These are phyloP conservation scores for Sterrhoptilus dennistouni DNA, from an alignment of 2,113 vertebrate genomes.

Conservation along the genomic window DNA sequence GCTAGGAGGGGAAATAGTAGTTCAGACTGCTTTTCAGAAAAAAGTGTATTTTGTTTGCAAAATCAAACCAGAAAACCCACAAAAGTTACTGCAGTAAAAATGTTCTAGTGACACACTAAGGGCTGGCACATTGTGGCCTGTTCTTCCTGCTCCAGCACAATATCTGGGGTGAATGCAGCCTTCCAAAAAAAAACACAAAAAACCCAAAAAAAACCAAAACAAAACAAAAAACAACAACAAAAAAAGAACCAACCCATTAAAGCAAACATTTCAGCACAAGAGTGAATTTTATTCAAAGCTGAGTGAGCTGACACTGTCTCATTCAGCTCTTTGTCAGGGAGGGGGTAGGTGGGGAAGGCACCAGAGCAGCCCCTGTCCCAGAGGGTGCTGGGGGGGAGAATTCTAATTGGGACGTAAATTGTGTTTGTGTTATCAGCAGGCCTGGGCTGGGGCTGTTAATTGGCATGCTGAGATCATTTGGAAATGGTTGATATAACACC, in stretches of 20 bases:
- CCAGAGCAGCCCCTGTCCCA: not conserved
- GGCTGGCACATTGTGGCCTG: not conserved
- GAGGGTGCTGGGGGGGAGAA: not conserved
- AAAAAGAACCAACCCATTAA: not conserved
- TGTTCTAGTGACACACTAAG: not conserved
- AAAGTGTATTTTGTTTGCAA: not conserved
- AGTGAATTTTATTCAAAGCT: not conserved
- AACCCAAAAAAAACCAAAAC: not conserved
- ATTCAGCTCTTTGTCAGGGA: not conserved
- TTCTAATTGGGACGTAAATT: conserved; percentile 69
- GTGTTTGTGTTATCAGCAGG: conserved; percentile 59
- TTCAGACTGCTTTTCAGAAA: not conserved
- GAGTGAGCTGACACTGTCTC: not conserved
- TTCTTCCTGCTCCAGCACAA: not conserved
- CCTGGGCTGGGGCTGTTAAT: conserved; percentile 71
- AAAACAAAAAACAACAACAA: not conserved
- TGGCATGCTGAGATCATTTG: conserved; percentile 74
- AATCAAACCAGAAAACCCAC: not conserved
- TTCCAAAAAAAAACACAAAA: not conserved
- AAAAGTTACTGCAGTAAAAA: not conserved
- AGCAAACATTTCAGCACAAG: not conserved
- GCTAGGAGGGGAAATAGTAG: not conserved
- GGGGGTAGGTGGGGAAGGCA: not conserved
- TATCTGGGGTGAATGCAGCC: not conserved
- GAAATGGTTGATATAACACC: conserved; percentile 68